phyloP scores from a whole-genome alignment of 2,888 invertebrate genomes.

The Papilio protenor region DNA sequence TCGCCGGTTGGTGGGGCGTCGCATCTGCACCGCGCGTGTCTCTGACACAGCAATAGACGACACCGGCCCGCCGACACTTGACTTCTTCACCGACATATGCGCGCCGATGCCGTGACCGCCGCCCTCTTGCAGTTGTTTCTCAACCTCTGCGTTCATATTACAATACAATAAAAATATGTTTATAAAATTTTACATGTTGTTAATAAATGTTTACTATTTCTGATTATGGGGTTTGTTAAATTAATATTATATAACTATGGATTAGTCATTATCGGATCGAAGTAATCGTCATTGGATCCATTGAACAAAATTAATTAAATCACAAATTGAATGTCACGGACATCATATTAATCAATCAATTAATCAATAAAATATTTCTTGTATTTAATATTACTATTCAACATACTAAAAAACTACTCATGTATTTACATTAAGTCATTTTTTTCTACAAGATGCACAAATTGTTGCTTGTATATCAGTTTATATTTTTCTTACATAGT shows the following conservation, averaged over 20 bases:
- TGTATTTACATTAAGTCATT: background rate
- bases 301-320: background rate
- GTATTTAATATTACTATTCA: background rate
- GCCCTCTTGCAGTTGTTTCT: conserved; percentile 93
- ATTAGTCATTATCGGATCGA: background rate
- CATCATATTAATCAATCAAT: too few relatives aligned
- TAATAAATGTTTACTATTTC: background rate
- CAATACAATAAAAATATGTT: conserved; percentile 10
- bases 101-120: conserved; percentile 79
- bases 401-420: background rate
- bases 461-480: background rate
- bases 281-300: background rate
- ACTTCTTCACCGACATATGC: conserved; percentile 80
- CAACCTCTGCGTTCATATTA: conserved; percentile 89
- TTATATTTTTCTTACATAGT: background rate
- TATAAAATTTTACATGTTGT: background rate
- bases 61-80: conserved; percentile 44
- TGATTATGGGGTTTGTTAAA: background rate
- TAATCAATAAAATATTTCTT: too few relatives aligned
- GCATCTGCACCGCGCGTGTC: conserved; percentile 90
- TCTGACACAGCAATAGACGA: conserved; percentile 78
- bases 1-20: conserved; percentile 93
- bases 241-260: background rate
- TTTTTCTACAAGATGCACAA: background rate
- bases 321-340: background rate